phyloP scores from a whole-genome alignment of 2,113 vertebrate genomes.

The Etheostoma spectabile region DNA sequence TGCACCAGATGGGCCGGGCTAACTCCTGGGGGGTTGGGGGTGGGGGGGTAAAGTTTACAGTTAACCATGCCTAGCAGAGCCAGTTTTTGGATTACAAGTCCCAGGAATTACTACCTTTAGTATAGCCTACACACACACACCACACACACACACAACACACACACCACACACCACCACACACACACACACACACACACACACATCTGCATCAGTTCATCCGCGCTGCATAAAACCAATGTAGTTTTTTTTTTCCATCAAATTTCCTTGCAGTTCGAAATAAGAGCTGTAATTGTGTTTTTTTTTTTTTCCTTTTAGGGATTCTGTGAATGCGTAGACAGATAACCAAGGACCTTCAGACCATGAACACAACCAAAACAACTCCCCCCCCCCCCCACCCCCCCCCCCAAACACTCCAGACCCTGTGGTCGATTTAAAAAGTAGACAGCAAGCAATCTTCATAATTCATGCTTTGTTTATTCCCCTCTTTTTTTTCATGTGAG shows the following conservation, averaged over 20 bases:
- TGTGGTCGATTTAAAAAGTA: constrained; percentile 37
- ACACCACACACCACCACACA: no score
- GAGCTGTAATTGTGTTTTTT: neutral
- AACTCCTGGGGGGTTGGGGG: constrained; percentile 48
- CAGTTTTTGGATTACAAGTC: neutral
- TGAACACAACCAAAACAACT: constrained; percentile 16
- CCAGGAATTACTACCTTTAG: neutral
- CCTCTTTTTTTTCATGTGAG: constrained; percentile 45
- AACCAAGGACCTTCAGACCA: constrained; percentile 43
- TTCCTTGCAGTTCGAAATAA: neutral
- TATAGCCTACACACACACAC: neutral
- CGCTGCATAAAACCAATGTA: neutral
- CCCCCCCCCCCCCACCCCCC: no score
- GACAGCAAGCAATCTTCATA: constrained; percentile 45
- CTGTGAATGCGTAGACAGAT: constrained; percentile 30
- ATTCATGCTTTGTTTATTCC: constrained; percentile 52
- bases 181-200: neutral
- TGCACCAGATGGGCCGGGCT: constrained; percentile 84
- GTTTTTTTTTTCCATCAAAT: neutral
- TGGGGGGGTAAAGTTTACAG: constrained; percentile 40
- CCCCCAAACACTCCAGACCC: constrained; percentile 8
- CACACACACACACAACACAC: neutral
- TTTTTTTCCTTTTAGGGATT: neutral
- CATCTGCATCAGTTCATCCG: neutral
- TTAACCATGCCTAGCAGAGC: neutral